These are phyloP conservation scores for Capitella teleta DNA, from an alignment of 1,140 invertebrate species.

Conservation along the genomic window DNA sequence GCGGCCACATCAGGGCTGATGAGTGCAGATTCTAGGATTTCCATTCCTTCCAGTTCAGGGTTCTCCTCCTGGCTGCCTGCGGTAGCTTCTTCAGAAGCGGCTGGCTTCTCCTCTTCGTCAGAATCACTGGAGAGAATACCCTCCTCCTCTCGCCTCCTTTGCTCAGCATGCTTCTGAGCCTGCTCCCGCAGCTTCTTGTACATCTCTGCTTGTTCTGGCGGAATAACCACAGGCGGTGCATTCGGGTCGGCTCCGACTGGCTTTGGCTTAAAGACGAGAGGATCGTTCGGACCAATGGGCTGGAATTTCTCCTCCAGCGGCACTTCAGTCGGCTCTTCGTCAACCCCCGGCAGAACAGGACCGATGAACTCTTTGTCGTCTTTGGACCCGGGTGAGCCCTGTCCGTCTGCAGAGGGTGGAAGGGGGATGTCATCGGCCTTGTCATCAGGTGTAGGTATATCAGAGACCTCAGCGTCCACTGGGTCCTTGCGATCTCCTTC, in stretches of 20 bases:
- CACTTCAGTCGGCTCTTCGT: neutral
- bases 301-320: slow-evolving; percentile 7
- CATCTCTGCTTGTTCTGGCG: slow-evolving; percentile 7
- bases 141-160: neutral
- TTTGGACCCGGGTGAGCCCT: no score
- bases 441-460: no score
- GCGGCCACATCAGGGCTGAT: neutral
- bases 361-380: slow-evolving; percentile 4
- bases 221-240: slow-evolving; percentile 2
- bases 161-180: slow-evolving; percentile 9
- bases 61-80: neutral
- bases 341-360: slow-evolving; percentile 1
- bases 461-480: no score
- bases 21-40: neutral
- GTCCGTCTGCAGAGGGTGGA: neutral
- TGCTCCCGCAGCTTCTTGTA: slow-evolving; percentile 8
- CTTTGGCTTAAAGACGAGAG: slow-evolving; percentile 11
- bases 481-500: no score
- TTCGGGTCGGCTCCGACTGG: neutral
- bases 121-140: neutral
- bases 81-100: neutral
- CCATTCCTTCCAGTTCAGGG: neutral
- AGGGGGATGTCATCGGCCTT: neutral
- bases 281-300: slow-evolving; percentile 13
- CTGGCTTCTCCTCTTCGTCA: slow-evolving; percentile 3